phyloP scores from a whole-genome alignment of 1,140 invertebrate species.

The Pogonomyrmex barbatus region DNA sequence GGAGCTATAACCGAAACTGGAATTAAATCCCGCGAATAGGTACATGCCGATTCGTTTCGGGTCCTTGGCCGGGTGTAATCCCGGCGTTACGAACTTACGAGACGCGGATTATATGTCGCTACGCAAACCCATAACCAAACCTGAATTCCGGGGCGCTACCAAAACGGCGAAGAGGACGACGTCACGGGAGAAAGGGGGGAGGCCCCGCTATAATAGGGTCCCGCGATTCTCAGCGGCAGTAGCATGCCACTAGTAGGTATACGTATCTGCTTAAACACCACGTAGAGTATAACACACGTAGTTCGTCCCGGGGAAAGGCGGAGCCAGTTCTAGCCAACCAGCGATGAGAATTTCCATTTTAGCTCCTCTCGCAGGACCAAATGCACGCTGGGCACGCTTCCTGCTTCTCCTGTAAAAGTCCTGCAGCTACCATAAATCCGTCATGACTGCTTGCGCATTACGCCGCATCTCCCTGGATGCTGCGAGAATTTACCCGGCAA shows the following conservation, averaged over 20 bases:
- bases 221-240: conserved; percentile 46
- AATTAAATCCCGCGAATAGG: conserved; percentile 58
- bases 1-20: background rate
- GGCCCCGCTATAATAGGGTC: conserved; percentile 37
- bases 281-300: conserved; percentile 66
- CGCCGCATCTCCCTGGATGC: conserved; percentile 22
- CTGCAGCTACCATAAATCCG: conserved; percentile 74
- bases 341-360: conserved; percentile 74
- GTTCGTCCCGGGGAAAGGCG: conserved; percentile 71
- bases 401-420: conserved; percentile 63
- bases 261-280: conserved; percentile 72
- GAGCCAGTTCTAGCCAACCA: conserved; percentile 72
- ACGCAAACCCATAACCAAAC: conserved; percentile 54
- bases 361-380: conserved; percentile 67
- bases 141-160: conserved; percentile 42
- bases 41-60: conserved; percentile 62
- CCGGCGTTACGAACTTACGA: conserved; percentile 61
- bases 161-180: conserved; percentile 42
- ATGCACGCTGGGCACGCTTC: conserved; percentile 59
- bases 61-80: conserved; percentile 59
- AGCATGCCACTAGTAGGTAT: conserved; percentile 41
- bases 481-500: conserved; percentile 42
- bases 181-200: conserved; percentile 29
- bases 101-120: conserved; percentile 63
- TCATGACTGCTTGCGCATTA: conserved; percentile 66